Conservation (phyloP, 1,140 invertebrate genomes). For the Stenopsyche tienmushanensis region DNA sequence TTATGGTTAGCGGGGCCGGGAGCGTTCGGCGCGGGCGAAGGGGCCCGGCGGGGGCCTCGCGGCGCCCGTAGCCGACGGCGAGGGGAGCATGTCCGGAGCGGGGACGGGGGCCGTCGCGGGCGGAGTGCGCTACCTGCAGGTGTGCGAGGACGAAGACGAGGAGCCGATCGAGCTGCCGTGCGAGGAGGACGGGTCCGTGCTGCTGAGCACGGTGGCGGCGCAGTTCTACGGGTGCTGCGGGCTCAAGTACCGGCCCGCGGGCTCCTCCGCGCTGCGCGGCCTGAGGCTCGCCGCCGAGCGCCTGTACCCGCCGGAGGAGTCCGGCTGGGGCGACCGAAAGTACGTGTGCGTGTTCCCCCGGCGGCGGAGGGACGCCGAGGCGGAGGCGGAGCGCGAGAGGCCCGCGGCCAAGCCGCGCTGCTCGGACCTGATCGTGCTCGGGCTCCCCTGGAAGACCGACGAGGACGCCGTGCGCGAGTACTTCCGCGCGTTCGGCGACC, state of each 20-base stretch:
- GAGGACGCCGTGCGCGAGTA: constrained; percentile 73
- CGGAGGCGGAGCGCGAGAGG: constrained; percentile 54
- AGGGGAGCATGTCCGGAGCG: too few relatives aligned
- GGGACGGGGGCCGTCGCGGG: too few relatives aligned
- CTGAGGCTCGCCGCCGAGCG: constrained; percentile 78
- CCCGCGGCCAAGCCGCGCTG: constrained; percentile 74
- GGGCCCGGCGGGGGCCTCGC: not conserved
- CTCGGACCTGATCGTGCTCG: constrained; percentile 80
- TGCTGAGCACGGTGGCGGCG: constrained; percentile 79
- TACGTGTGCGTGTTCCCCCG: constrained; percentile 56
- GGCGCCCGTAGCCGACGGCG: too few relatives aligned
- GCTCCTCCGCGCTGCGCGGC: constrained; percentile 75
- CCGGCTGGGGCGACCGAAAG: constrained; percentile 50
- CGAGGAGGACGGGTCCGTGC: constrained; percentile 79
- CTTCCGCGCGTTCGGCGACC: constrained; percentile 75
- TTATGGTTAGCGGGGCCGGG: not conserved
- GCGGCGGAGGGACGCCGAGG: too few relatives aligned
- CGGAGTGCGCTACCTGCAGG: constrained; percentile 47
- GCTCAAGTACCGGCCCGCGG: constrained; percentile 81
- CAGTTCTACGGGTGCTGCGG: constrained; percentile 89
- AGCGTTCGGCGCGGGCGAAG: not conserved
- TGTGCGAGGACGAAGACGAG: constrained; percentile 80
- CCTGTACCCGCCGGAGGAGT: constrained; percentile 55
- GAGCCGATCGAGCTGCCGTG: constrained; percentile 87
- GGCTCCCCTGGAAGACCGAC: constrained; percentile 76